Percentiles rank a stretch among this genome's conserved stretches.
phyloP scores from a whole-genome alignment of 1,140 invertebrate genomes.

The Halictus rubicundus region DNA sequence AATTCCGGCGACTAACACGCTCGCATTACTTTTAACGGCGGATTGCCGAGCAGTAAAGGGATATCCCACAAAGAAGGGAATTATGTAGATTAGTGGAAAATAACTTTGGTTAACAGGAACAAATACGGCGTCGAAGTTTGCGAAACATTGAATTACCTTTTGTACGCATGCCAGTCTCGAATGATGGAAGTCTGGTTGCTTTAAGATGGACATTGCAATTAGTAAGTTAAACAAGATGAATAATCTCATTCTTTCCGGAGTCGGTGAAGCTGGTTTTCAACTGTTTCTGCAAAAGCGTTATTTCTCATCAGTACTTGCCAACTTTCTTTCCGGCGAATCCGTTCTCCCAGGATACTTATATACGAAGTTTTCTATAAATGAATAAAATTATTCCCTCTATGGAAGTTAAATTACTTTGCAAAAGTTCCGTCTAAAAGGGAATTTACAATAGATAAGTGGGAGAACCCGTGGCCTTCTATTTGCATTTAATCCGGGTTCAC shows the following conservation, averaged over 20 bases:
- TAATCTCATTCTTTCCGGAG: slow-evolving; percentile 34
- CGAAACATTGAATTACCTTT: slow-evolving; percentile 9
- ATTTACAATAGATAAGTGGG: slow-evolving; percentile 55
- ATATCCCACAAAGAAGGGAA: too few species aligned
- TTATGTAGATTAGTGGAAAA: neutral
- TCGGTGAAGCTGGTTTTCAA: slow-evolving; percentile 35
- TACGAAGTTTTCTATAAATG: slow-evolving; percentile 59
- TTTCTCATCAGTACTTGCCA: slow-evolving; percentile 42
- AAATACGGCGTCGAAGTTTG: neutral
- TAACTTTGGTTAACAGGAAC: neutral
- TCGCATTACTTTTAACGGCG: too few species aligned
- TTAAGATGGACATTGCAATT: slow-evolving; percentile 39
- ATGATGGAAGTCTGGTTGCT: neutral
- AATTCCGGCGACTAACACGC: too few species aligned
- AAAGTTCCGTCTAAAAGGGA: slow-evolving; percentile 48
- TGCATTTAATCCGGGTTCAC: slow-evolving; percentile 54
- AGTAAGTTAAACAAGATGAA: slow-evolving; percentile 50
- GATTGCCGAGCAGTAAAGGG: too few species aligned
- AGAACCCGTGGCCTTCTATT: slow-evolving; percentile 36
- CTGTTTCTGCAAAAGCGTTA: slow-evolving; percentile 37
- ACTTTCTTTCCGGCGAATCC: slow-evolving; percentile 38
- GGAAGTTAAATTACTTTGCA: slow-evolving; percentile 65
- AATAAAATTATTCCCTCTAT: slow-evolving; percentile 65
- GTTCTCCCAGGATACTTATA: slow-evolving; percentile 48
- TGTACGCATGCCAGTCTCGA: neutral